Evolutionary conservation across 2,113 vertebrate species (phyloP).

Genomic region (Gallinago media): DNA sequence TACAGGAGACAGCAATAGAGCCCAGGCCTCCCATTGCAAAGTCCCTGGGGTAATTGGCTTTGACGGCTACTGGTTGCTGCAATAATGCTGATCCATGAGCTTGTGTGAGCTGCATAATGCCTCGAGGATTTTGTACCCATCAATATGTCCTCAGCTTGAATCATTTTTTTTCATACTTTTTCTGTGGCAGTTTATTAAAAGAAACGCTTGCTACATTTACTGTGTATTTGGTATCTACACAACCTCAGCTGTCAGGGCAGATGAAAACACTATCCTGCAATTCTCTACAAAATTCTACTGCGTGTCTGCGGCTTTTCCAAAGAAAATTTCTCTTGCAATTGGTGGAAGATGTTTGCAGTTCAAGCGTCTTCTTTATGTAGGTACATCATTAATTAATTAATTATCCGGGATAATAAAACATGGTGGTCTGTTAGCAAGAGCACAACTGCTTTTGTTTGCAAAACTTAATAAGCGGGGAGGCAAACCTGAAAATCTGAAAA

Average conservation of each 20-base stretch:
- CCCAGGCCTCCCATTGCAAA: constrained; percentile 1
- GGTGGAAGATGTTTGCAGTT: neutral
- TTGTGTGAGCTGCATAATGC: constrained; percentile 79
- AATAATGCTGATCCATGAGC: constrained; percentile 76
- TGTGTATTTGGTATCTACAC: constrained; percentile 79
- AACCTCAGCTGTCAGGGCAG: constrained; percentile 80
- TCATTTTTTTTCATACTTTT: constrained; percentile 62
- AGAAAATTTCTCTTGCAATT: neutral
- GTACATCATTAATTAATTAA: neutral
- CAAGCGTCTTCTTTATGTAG: neutral
- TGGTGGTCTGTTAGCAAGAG: neutral
- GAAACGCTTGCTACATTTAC: constrained; percentile 77
- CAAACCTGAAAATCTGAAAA: neutral
- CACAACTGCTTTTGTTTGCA: constrained; percentile 29
- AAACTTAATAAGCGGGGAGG: constrained; percentile 9
- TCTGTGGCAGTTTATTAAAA: constrained; percentile 87
- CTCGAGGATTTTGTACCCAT: constrained; percentile 79
- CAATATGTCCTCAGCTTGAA: constrained; percentile 67
- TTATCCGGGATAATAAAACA: neutral
- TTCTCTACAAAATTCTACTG: constrained; percentile 10
- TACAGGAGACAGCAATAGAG: constrained; percentile 26
- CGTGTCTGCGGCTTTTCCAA: constrained; percentile 39
- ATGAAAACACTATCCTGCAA: constrained; percentile 76
- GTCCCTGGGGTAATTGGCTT: constrained; percentile 82
- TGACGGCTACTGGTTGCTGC: constrained; percentile 77